A percentile compares a stretch with the other conserved stretches of the same genome.
These are phyloP conservation scores for Fragum fragum DNA, from an alignment of 2,888 invertebrate species.

Conservation along the genomic window DNA sequence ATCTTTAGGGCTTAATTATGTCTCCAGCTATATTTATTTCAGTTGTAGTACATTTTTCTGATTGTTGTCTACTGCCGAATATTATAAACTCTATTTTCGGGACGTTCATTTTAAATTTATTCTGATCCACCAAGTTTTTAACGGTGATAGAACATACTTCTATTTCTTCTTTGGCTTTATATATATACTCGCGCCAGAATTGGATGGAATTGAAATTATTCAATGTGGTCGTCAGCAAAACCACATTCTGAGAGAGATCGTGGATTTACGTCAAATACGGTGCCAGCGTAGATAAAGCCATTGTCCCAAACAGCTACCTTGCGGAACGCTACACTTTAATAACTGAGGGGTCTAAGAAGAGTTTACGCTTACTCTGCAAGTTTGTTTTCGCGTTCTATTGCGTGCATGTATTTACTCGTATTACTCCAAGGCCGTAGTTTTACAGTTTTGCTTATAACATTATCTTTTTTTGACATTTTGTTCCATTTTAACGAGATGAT, in stretches of 20 bases:
- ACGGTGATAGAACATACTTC: too few species aligned
- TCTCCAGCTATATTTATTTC: too few species aligned
- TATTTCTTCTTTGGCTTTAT: neutral
- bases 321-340: conserved; percentile 1
- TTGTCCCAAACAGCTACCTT: neutral
- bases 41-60: conserved; percentile 14
- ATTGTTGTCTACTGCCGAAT: neutral
- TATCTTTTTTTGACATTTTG: too few species aligned
- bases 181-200: neutral
- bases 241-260: too few species aligned
- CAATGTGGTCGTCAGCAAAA: too few species aligned
- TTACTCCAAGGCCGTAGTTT: too few species aligned
- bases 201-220: neutral
- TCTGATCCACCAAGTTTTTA: neutral
- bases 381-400: too few species aligned
- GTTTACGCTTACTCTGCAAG: neutral
- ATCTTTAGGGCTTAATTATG: neutral
- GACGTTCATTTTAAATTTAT: conserved; percentile 14
- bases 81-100: conserved; percentile 10
- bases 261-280: neutral
- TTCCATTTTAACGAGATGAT: too few species aligned
- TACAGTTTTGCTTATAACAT: too few species aligned
- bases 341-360: neutral
- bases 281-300: conserved; percentile 23
- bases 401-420: too few species aligned